Conservation (phyloP, 2,888 invertebrate genomes). For the Andrena bucephala region DNA sequence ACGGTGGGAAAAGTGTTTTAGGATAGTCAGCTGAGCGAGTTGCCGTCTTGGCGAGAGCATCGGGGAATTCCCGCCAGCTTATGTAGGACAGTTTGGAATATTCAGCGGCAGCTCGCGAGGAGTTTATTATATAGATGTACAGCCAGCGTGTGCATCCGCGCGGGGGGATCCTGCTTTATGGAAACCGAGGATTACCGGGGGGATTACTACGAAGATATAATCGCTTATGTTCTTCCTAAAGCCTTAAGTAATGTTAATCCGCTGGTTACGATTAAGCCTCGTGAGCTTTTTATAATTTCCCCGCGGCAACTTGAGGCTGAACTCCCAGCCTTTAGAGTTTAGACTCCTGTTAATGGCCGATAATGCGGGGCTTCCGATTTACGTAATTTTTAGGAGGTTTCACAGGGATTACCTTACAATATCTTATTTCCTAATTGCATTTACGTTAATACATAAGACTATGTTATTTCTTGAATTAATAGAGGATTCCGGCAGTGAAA, state of each 20-base stretch:
- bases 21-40: not conserved
- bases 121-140: conserved; percentile 50
- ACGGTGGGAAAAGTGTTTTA: conserved; percentile 18
- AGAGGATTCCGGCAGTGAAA: not conserved
- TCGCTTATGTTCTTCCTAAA: conserved; percentile 55
- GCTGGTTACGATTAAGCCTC: conserved; percentile 36
- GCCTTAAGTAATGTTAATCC: conserved; percentile 49
- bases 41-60: not conserved
- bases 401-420: not conserved
- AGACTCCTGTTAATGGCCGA: not conserved
- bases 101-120: conserved; percentile 36
- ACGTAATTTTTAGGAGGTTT: not conserved
- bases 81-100: conserved; percentile 43
- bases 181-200: conserved; percentile 56
- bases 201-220: conserved; percentile 54
- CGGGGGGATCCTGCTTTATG: conserved; percentile 52
- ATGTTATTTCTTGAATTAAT: no score
- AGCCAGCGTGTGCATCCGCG: conserved; percentile 22
- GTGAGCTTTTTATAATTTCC: conserved; percentile 40
- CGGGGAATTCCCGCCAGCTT: conserved; percentile 21
- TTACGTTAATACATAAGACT: no score
- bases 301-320: not conserved
- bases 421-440: not conserved
- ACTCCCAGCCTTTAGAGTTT: not conserved
- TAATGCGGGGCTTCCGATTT: conserved; percentile 16